Conservation (phyloP, 2,113 vertebrate genomes). For the Amphiprion ocellaris region DNA sequence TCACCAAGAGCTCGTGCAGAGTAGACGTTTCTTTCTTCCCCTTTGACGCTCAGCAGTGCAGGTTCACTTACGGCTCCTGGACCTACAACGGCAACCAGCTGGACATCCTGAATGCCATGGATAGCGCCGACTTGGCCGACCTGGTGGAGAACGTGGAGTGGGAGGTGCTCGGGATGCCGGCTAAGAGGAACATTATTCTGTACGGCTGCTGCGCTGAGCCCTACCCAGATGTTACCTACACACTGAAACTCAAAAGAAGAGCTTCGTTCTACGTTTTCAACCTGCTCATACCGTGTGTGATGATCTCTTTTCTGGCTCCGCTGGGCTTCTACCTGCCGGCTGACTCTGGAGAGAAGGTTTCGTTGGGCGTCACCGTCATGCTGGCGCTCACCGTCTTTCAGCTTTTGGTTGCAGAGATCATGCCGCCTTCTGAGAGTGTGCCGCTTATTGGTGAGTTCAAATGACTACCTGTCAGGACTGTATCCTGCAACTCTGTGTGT, state of each 20-base stretch:
- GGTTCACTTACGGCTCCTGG: constrained; percentile 95
- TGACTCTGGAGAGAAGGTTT: constrained; percentile 93
- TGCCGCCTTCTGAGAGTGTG: constrained; percentile 92
- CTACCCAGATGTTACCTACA: constrained; percentile 93
- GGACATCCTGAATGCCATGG: constrained; percentile 85
- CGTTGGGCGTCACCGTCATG: constrained; percentile 92
- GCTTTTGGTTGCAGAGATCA: constrained; percentile 93
- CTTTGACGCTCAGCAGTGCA: constrained; percentile 90
- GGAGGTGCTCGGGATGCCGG: constrained; percentile 92
- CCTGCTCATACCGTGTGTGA: constrained; percentile 92
- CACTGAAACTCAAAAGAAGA: constrained; percentile 87
- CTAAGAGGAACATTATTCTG: constrained; percentile 85
- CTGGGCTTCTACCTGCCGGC: constrained; percentile 93
- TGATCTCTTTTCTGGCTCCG: constrained; percentile 93
- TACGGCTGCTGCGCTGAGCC: constrained; percentile 95
- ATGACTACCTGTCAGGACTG: not conserved
- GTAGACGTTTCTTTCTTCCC: constrained; percentile 95
- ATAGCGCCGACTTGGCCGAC: constrained; percentile 87
- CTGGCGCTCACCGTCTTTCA: constrained; percentile 94
- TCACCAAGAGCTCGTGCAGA: constrained; percentile 94
- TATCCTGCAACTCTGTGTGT: not conserved
- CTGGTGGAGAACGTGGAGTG: constrained; percentile 94
- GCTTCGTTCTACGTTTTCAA: constrained; percentile 94
- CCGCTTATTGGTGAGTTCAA: constrained; percentile 90
- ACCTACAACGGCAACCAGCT: constrained; percentile 93